These are phyloP conservation scores for Sternotherus odoratus DNA, from an alignment of 2,797 vertebrate species.

Conservation along the genomic window DNA sequence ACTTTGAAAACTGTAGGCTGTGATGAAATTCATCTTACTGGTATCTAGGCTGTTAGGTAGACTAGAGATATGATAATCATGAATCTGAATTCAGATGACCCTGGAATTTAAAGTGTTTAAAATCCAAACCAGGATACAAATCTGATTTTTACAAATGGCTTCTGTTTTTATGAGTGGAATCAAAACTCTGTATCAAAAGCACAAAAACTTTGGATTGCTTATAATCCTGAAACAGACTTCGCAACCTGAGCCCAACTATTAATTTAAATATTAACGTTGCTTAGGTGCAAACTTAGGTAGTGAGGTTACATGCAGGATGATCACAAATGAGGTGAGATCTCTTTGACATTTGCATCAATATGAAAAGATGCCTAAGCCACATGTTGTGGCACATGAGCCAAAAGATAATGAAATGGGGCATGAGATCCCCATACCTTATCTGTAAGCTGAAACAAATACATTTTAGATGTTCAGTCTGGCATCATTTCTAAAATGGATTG, in stretches of 20 bases:
- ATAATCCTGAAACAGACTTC: neutral
- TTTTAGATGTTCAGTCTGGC: neutral
- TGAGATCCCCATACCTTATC: neutral
- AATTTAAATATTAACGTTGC: neutral
- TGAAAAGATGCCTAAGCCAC: neutral
- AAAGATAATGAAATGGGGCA: neutral
- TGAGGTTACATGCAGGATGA: neutral
- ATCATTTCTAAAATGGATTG: neutral
- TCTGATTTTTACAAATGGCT: neutral
- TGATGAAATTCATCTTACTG: neutral
- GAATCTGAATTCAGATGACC: neutral
- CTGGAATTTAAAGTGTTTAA: neutral
- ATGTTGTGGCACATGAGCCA: neutral
- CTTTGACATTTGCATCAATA: neutral
- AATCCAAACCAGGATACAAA: neutral
- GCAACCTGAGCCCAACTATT: neutral
- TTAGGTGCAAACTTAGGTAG: neutral
- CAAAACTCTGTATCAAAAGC: neutral
- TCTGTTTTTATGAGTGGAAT: neutral
- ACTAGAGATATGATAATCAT: neutral
- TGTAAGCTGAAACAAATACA: neutral
- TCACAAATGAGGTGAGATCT: neutral
- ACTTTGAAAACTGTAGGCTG: neutral
- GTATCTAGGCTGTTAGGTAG: neutral
- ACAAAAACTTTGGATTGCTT: neutral